Evolutionary conservation across 2,797 vertebrate genomes (phyloP).

Genomic region (Triplophysa yarkandensis): DNA sequence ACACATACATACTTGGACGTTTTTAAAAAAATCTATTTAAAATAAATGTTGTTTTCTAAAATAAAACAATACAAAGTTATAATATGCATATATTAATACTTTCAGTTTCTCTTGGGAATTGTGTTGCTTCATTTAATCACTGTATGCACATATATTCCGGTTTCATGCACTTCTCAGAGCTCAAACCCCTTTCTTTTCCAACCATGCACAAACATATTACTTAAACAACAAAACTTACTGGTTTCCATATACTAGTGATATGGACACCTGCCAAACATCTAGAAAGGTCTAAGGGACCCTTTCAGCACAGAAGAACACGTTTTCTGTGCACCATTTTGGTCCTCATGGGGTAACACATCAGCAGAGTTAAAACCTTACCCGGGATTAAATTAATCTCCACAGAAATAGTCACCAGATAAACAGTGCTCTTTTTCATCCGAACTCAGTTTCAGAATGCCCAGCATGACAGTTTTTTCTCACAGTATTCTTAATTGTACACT

Average conservation of each 20-base stretch:
- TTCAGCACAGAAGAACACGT: constrained; percentile 19
- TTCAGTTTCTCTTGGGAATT: constrained; percentile 37
- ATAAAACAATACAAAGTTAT: constrained; percentile 20
- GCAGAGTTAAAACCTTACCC: constrained; percentile 40
- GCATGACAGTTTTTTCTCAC: not conserved
- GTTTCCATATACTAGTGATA: not conserved
- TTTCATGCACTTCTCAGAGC: constrained; percentile 10
- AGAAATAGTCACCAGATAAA: constrained; percentile 12
- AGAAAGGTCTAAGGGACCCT: constrained; percentile 18
- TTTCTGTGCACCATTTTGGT: constrained; percentile 48
- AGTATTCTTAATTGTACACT: not conserved
- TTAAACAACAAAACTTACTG: constrained; percentile 1
- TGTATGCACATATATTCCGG: not conserved
- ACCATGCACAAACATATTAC: not conserved
- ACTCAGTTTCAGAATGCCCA: not conserved
- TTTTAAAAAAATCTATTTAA: constrained; percentile 16
- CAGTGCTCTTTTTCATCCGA: not conserved
- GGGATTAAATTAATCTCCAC: constrained; percentile 18
- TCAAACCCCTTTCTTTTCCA: constrained; percentile 3
- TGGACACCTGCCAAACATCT: not conserved
- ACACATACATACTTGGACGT: constrained; percentile 13
- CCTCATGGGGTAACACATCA: constrained; percentile 41
- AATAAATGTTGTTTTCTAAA: not conserved
- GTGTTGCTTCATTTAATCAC: constrained; percentile 17
- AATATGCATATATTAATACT: constrained; percentile 46